Evolutionary conservation across 2,113 vertebrate species (phyloP).

Genomic region (Ia io): DNA sequence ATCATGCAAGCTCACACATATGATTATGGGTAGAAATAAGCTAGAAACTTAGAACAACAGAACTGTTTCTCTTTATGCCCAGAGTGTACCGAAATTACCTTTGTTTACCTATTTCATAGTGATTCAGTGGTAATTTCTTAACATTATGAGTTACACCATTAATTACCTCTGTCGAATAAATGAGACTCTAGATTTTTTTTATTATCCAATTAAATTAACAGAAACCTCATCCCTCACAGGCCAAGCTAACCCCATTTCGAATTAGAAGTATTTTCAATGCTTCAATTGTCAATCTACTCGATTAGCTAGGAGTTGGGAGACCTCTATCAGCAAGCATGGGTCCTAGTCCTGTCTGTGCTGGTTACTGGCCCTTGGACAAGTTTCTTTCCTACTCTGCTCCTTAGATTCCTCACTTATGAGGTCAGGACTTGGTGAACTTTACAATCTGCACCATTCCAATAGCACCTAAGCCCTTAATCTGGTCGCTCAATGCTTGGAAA

Average conservation of each 20-base stretch:
- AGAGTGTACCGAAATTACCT: neutral
- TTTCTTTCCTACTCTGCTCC: neutral
- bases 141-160: too few relatives aligned
- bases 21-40: neutral
- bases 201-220: neutral
- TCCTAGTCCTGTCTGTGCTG: neutral
- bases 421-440: neutral
- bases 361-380: neutral
- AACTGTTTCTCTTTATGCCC: neutral
- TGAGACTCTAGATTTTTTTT: neutral
- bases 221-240: neutral
- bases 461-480: neutral
- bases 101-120: neutral
- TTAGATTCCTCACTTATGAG: neutral
- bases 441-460: neutral
- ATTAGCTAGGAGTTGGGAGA: neutral
- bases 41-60: neutral
- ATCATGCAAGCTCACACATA: neutral
- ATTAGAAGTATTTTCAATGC: neutral
- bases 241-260: neutral
- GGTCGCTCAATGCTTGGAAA: slow-evolving; percentile 29
- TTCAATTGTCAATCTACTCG: too few relatives aligned
- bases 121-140: neutral
- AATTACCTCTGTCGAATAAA: neutral
- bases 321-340: neutral